These are phyloP conservation scores for Clarias fuscus DNA, from an alignment of 2,797 vertebrate genomes.

Conservation along the genomic window DNA sequence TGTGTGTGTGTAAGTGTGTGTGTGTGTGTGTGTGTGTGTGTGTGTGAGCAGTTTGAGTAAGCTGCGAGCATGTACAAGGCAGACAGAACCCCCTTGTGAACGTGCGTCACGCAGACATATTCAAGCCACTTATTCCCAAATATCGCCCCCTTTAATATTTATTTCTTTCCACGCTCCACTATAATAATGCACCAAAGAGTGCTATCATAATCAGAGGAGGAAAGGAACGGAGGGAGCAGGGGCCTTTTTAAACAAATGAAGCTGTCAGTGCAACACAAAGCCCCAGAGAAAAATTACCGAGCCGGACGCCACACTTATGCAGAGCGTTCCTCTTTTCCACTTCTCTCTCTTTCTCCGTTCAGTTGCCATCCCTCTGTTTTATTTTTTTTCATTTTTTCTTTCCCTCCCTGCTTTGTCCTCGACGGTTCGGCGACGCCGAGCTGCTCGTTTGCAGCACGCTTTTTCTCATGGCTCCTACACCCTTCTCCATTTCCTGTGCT, in stretches of 20 bases:
- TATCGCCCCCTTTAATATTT: conserved; percentile 64
- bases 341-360: conserved; percentile 37
- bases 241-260: conserved; percentile 85
- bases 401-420: background rate
- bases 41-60: conserved; percentile 39
- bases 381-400: background rate
- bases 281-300: conserved; percentile 80
- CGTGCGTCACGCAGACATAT: conserved; percentile 65
- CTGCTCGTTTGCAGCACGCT: conserved; percentile 24
- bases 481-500: conserved; percentile 41
- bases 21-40: conserved; percentile 9
- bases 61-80: conserved; percentile 60
- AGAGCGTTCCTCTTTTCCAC: conserved; percentile 65
- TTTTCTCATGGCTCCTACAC: conserved; percentile 33
- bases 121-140: conserved; percentile 69
- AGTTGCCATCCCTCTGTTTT: conserved; percentile 21
- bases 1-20: conserved; percentile 4
- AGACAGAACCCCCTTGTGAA: conserved; percentile 68
- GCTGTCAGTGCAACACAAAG: conserved; percentile 79
- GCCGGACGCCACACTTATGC: conserved; percentile 73
- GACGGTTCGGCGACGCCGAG: background rate
- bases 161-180: conserved; percentile 59
- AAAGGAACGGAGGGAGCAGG: conserved; percentile 66
- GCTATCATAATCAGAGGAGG: conserved; percentile 75
- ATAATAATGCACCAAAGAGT: conserved; percentile 71